Conservation (phyloP, 92 coral and sea anemone species). For the Diadumene lineata region DNA sequence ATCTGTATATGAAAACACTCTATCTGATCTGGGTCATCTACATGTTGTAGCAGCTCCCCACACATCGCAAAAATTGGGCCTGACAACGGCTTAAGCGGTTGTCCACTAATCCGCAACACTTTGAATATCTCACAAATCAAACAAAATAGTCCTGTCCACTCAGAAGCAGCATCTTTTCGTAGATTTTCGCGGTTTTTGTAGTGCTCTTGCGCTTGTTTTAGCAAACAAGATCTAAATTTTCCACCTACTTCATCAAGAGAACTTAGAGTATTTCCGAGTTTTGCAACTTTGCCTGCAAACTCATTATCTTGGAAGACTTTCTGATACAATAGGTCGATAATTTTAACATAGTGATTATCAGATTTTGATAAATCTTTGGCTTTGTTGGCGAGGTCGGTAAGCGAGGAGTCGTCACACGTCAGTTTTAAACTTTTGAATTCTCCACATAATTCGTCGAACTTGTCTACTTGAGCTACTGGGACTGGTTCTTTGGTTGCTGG, state of each 20-base stretch:
- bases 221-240: constrained; percentile 59
- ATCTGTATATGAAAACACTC: constrained; percentile 72
- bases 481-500: constrained; percentile 20
- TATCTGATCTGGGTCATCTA: constrained; percentile 42
- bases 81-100: constrained; percentile 72
- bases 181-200: constrained; percentile 74
- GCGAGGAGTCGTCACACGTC: constrained; percentile 24
- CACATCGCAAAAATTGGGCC: constrained; percentile 66
- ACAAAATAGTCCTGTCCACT: constrained; percentile 70
- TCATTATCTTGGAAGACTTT: constrained; percentile 57
- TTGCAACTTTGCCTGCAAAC: constrained; percentile 57
- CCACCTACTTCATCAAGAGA: constrained; percentile 54
- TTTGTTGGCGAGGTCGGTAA: constrained; percentile 28
- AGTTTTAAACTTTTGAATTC: constrained; percentile 35
- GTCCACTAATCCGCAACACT: constrained; percentile 57
- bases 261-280: constrained; percentile 54
- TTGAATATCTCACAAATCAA: constrained; percentile 80
- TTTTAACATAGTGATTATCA: constrained; percentile 49
- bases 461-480: constrained; percentile 21
- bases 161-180: constrained; percentile 40
- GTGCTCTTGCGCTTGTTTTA: constrained; percentile 75
- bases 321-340: constrained; percentile 61
- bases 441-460: constrained; percentile 36
- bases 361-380: constrained; percentile 42
- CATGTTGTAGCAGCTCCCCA: constrained; percentile 55